Evolutionary conservation across 2,797 vertebrate genomes (phyloP).

Genomic region (Aerospiza tachiro): DNA sequence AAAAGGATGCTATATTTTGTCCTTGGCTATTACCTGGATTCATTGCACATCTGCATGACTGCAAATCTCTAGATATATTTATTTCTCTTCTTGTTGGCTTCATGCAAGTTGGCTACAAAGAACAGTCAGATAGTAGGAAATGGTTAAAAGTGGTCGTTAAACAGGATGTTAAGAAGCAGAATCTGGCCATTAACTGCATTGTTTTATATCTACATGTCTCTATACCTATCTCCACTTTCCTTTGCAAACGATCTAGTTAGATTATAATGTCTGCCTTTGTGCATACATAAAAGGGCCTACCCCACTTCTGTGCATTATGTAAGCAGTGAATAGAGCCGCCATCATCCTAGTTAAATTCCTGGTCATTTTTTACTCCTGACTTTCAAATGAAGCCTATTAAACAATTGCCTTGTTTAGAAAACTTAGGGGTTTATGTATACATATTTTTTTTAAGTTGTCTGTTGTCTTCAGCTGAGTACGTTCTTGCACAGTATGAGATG

Average conservation of each 20-base stretch:
- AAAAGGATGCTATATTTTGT: not conserved
- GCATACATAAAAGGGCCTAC: not conserved
- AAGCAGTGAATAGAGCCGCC: not conserved
- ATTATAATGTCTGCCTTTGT: not conserved
- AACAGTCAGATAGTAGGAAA: not conserved
- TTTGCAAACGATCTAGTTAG: not conserved
- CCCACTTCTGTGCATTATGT: not conserved
- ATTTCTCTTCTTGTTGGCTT: not conserved
- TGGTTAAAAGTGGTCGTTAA: not conserved
- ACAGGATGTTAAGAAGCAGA: not conserved
- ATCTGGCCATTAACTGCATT: not conserved
- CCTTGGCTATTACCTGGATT: constrained; percentile 6
- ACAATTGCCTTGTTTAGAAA: not conserved
- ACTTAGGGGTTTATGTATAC: accelerated
- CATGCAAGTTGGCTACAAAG: not conserved
- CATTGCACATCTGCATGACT: not conserved
- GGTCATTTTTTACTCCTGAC: not conserved
- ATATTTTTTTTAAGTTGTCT: not conserved
- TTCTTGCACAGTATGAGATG: not conserved
- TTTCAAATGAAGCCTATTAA: not conserved
- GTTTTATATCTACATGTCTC: not conserved
- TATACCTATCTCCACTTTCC: not conserved
- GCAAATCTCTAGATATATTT: not conserved
- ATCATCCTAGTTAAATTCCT: not conserved
- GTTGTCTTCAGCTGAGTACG: not conserved